Conservation (phyloP, 2,113 vertebrate genomes). For the Lathamus discolor region DNA sequence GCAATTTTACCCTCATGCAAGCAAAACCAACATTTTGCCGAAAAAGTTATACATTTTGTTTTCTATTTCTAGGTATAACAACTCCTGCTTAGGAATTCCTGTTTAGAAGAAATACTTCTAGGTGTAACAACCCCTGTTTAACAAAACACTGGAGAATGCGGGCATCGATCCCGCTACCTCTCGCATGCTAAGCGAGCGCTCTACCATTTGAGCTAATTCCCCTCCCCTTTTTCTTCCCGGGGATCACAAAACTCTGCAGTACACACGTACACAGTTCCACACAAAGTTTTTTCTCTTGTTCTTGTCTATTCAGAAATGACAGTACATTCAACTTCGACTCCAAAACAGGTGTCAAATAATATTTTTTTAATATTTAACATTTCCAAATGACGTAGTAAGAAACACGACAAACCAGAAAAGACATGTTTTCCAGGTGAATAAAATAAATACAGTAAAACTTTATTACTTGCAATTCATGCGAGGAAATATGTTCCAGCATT, state of each 20-base stretch:
- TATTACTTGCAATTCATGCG: fast-evolving
- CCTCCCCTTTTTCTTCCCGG: fast-evolving
- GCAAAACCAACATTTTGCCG: fast-evolving
- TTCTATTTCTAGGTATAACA: neutral
- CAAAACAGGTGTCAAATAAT: neutral
- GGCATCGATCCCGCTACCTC: constrained; percentile 79
- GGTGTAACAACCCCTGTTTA: fast-evolving
- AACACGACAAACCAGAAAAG: neutral
- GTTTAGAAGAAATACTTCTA: neutral
- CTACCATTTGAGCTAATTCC: constrained; percentile 82
- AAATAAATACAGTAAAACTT: fast-evolving
- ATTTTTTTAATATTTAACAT: neutral
- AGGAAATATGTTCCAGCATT: fast-evolving
- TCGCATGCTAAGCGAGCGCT: constrained; percentile 77
- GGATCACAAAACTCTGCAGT: fast-evolving
- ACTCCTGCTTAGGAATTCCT: neutral
- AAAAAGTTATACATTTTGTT: fast-evolving
- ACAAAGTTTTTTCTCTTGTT: fast-evolving
- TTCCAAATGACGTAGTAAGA: neutral
- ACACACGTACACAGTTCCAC: fast-evolving
- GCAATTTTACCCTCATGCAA: fast-evolving
- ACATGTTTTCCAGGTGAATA: neutral
- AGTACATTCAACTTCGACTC: neutral
- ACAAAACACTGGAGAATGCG: constrained; percentile 70
- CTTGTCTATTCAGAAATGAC: neutral